Evolutionary conservation across 2,113 vertebrate genomes (phyloP).

Genomic region (Craseonycteris thonglongyai): DNA sequence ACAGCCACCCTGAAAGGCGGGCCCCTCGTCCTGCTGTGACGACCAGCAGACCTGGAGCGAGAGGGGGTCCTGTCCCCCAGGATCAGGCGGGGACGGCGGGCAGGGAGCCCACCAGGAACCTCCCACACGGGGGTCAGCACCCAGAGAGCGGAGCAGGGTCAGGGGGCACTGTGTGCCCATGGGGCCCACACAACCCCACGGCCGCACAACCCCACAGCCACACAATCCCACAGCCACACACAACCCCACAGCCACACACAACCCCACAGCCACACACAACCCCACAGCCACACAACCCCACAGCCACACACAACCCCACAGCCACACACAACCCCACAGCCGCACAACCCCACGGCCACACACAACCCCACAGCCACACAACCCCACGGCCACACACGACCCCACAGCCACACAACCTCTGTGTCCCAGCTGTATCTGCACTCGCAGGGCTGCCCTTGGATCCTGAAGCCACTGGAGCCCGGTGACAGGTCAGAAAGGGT

Average conservation of each 20-base stretch:
- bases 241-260: accelerated
- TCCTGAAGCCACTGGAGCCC: accelerated
- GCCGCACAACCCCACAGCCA: no score
- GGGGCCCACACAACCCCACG: no score
- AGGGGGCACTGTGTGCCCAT: accelerated
- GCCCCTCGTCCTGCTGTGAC: no score
- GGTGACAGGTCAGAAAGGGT: neutral
- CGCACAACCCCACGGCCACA: no score
- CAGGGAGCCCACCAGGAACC: neutral
- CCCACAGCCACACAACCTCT: accelerated
- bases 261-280: accelerated
- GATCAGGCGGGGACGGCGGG: accelerated
- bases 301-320: no score
- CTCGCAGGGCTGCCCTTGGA: accelerated
- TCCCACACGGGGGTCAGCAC: neutral
- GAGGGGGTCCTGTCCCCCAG: accelerated
- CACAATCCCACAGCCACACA: no score
- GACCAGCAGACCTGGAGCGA: accelerated
- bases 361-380: no score
- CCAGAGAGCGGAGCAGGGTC: accelerated
- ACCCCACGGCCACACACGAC: no score
- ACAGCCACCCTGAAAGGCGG: neutral
- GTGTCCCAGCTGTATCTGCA: accelerated
- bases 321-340: no score
- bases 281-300: no score